phyloP scores from a whole-genome alignment of 2,888 invertebrate genomes.

The Eugnorisma glareosa region DNA sequence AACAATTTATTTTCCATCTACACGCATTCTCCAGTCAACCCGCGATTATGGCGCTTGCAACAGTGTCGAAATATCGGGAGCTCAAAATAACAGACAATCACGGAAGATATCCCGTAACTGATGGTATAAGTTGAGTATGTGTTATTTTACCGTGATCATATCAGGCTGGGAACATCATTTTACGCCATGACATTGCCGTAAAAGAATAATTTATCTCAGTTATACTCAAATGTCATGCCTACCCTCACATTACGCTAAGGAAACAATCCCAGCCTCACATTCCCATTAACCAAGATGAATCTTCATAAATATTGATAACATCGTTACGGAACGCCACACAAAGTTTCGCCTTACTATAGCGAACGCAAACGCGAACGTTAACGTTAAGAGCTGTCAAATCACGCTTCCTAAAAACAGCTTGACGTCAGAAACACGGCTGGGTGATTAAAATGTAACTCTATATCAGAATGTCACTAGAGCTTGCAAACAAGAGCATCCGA shows the following conservation, averaged over 20 bases:
- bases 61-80: too few relatives aligned
- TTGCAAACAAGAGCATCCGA: constrained; percentile 71
- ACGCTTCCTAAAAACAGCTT: constrained; percentile 64
- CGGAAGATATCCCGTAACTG: too few relatives aligned
- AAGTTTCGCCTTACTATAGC: constrained; percentile 45
- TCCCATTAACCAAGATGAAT: constrained; percentile 46
- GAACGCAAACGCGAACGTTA: constrained; percentile 27
- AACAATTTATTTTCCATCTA: too few relatives aligned
- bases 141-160: not conserved
- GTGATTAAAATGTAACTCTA: constrained; percentile 80
- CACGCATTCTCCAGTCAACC: too few relatives aligned
- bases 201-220: constrained; percentile 29
- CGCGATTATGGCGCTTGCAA: too few relatives aligned
- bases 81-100: too few relatives aligned
- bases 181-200: not conserved
- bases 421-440: constrained; percentile 69
- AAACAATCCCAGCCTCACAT: constrained; percentile 38
- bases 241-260: constrained; percentile 10
- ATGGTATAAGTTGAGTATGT: too few relatives aligned
- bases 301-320: constrained; percentile 53
- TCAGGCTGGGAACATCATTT: not conserved
- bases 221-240: constrained; percentile 22
- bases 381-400: constrained; percentile 48
- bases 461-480: constrained; percentile 71
- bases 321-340: constrained; percentile 14